Percentiles rank a stretch among this genome's conserved stretches.
Conservation (phyloP, 2,797 vertebrate genomes). For the Cyprinella venusta region DNA sequence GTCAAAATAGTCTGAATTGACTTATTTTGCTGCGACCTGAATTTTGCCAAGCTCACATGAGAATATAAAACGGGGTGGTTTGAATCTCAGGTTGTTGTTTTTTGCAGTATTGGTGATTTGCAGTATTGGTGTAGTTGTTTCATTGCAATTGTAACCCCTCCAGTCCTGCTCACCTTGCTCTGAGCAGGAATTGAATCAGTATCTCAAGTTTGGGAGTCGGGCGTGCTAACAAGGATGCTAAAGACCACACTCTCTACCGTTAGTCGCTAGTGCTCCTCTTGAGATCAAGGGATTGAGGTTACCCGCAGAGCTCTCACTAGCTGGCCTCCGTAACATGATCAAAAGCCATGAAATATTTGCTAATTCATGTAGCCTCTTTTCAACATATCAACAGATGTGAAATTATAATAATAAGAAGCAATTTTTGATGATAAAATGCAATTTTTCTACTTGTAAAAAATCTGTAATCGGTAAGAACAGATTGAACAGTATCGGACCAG, state of each 20-base stretch:
- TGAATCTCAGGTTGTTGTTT: background rate
- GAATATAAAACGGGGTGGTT: background rate
- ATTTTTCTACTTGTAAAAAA: background rate
- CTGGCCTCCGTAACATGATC: too few species aligned
- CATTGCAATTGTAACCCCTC: background rate
- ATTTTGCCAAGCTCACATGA: background rate
- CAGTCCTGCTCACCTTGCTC: too few species aligned
- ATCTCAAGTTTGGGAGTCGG: too few species aligned
- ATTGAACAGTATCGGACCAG: background rate
- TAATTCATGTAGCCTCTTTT: background rate
- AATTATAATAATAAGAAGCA: background rate
- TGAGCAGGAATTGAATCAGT: too few species aligned
- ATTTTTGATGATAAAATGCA: too few species aligned
- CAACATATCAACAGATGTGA: background rate
- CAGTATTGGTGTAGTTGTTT: background rate
- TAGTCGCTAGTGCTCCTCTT: too few species aligned
- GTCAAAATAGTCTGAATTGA: background rate
- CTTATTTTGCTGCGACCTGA: background rate
- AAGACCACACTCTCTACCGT: too few species aligned
- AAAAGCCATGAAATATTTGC: constrained; percentile 1
- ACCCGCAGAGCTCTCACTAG: too few species aligned
- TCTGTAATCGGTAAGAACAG: background rate
- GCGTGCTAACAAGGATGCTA: too few species aligned
- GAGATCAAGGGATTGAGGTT: too few species aligned
- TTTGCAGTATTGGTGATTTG: too few species aligned